Evolutionary conservation across 2,113 vertebrate genomes (phyloP).

Genomic region (Thymallus thymallus): DNA sequence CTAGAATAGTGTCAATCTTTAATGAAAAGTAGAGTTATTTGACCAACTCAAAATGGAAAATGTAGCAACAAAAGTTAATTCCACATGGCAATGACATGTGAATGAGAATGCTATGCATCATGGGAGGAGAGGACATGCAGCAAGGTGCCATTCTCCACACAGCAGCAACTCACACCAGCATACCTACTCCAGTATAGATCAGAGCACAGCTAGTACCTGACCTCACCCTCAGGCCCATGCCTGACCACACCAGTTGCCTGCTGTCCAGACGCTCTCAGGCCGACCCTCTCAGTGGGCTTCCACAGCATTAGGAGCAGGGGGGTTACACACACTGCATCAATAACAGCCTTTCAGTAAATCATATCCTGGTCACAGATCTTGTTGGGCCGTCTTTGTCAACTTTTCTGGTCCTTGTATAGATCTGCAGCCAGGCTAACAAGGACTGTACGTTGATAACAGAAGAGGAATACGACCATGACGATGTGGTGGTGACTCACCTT

Average conservation of each 20-base stretch:
- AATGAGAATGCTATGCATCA: background rate
- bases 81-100: background rate
- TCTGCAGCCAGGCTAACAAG: background rate
- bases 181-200: background rate
- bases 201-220: constrained; percentile 37
- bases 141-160: background rate
- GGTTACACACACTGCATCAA: background rate
- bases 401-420: background rate
- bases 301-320: background rate
- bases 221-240: constrained; percentile 1
- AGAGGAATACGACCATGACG: background rate
- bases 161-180: background rate
- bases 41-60: background rate
- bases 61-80: background rate
- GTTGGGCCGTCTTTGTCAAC: background rate
- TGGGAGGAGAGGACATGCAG: background rate
- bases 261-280: background rate
- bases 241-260: background rate
- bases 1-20: no score
- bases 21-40: no score
- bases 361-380: background rate
- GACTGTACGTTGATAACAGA: no score
- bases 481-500: constrained; percentile 67
- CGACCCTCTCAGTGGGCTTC: constrained; percentile 27
- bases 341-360: background rate